Conservation (phyloP, 2,113 vertebrate genomes). For the Hyaena hyaena region DNA sequence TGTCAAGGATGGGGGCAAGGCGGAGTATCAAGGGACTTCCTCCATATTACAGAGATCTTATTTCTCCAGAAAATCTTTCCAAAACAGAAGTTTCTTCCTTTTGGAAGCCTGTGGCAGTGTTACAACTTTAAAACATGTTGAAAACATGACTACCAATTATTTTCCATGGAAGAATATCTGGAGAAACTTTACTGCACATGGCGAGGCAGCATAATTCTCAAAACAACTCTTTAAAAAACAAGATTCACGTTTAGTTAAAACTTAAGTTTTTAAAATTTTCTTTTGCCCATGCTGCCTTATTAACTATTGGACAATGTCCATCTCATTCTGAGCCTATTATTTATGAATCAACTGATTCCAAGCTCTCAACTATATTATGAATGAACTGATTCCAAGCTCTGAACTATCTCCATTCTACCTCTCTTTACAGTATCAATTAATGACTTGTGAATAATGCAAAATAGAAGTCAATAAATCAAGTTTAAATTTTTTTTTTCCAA, state of each 20-base stretch:
- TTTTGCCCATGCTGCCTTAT: not conserved
- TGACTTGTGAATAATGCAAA: conserved; percentile 45
- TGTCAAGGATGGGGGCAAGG: not conserved
- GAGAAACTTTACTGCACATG: conserved; percentile 32
- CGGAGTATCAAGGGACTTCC: not conserved
- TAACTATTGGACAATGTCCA: conserved; percentile 24
- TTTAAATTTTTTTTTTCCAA: not conserved
- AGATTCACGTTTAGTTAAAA: conserved; percentile 34
- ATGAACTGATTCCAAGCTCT: not conserved
- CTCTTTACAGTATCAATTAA: not conserved
- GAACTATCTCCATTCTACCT: not conserved
- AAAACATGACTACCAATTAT: not conserved
- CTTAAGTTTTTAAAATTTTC: conserved; percentile 37
- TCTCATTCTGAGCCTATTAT: conserved; percentile 34
- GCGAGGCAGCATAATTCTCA: conserved; percentile 19
- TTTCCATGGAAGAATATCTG: conserved; percentile 43
- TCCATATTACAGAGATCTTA: not conserved
- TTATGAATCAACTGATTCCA: conserved; percentile 20
- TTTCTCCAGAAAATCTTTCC: conserved; percentile 9
- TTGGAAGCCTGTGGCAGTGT: conserved; percentile 21
- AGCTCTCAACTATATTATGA: not conserved
- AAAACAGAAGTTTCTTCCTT: conserved; percentile 53
- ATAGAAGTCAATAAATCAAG: not conserved
- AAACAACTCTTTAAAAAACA: not conserved
- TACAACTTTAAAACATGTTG: conserved; percentile 5